phyloP scores from a whole-genome alignment of 1,140 invertebrate genomes.

The Bombus confusus region DNA sequence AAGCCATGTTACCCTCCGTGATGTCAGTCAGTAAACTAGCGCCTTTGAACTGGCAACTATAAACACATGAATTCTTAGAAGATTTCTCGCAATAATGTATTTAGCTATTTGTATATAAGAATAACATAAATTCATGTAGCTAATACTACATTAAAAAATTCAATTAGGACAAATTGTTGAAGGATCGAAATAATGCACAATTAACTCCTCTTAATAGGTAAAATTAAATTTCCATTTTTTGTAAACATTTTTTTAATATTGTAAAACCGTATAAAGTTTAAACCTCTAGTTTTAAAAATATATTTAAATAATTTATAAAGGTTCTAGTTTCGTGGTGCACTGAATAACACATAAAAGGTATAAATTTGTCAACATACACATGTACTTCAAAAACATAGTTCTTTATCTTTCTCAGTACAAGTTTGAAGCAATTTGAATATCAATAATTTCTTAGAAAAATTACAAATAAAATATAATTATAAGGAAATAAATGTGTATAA shows the following conservation, averaged over 20 bases:
- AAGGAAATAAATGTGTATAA: conserved; percentile 57
- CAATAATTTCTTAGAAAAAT: conserved; percentile 55
- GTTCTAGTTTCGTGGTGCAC: neutral
- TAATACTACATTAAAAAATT: neutral
- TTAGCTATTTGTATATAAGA: neutral
- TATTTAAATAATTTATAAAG: neutral
- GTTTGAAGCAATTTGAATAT: conserved; percentile 55
- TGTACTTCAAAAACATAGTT: conserved; percentile 57
- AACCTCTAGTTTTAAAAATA: neutral
- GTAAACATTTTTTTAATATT: neutral
- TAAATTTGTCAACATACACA: conserved; percentile 43
- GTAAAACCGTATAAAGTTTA: neutral
- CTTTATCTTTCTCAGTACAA: conserved; percentile 60
- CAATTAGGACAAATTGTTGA: neutral
- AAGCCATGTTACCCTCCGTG: conserved; percentile 45
- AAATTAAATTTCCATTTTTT: neutral
- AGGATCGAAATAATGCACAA: neutral
- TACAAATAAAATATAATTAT: conserved; percentile 59
- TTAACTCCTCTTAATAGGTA: neutral
- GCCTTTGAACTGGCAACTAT: neutral
- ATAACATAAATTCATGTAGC: neutral
- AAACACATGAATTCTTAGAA: neutral
- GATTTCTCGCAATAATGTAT: neutral
- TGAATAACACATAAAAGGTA: conserved; percentile 16
- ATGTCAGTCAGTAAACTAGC: conserved; percentile 18